Conservation (phyloP, 2,888 invertebrate species). For the Mesorhabditis sp. region DNA sequence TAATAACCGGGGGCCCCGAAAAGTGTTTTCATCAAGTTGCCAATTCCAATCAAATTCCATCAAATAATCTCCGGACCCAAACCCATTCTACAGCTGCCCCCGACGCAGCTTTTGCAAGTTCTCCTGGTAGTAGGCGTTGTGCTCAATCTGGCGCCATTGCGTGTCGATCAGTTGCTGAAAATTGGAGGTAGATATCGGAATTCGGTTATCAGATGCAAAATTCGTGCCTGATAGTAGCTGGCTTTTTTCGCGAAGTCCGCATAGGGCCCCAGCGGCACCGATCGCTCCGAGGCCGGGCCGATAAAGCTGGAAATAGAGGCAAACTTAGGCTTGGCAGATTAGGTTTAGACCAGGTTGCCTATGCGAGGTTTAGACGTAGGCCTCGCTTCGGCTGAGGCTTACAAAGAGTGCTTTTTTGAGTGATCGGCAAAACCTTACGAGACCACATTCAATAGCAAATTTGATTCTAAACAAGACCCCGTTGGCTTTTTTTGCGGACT, state of each 20-base stretch:
- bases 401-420: too few relatives aligned
- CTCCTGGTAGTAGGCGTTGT: constrained; percentile 5
- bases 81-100: not conserved
- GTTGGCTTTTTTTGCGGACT: too few relatives aligned
- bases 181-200: too few relatives aligned
- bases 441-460: not conserved
- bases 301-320: not conserved
- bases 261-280: not conserved
- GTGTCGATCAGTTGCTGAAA: constrained; percentile 1
- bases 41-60: too few relatives aligned
- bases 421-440: not conserved
- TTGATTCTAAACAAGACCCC: not conserved
- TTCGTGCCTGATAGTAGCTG: not conserved
- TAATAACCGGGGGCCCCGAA: too few relatives aligned
- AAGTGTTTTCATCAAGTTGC: too few relatives aligned
- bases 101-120: not conserved
- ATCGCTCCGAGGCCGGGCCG: not conserved
- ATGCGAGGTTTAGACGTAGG: not conserved
- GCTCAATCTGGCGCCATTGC: constrained; percentile 6
- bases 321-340: not conserved
- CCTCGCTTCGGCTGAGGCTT: too few relatives aligned
- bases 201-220: too few relatives aligned
- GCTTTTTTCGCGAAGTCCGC: not conserved
- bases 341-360: not conserved
- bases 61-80: too few relatives aligned